A percentile compares a stretch with the other conserved stretches of the same genome.
Evolutionary conservation across 2,888 invertebrate genomes (phyloP).

Genomic region (Cepaea hortensis): DNA sequence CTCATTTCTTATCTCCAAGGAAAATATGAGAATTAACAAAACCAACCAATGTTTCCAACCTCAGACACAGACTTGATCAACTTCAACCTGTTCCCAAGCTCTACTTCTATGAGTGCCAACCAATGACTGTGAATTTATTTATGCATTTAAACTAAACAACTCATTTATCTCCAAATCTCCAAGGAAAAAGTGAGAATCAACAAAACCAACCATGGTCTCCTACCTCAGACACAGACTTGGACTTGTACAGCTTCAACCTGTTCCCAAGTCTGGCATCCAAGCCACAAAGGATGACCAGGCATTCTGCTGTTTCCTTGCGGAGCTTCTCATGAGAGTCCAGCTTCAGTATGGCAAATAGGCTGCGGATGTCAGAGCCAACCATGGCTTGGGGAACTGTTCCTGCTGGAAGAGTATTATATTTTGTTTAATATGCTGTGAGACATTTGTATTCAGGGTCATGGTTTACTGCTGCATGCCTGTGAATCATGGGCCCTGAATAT

Average conservation of each 20-base stretch:
- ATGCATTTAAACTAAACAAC: too few relatives aligned
- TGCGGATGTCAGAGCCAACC: constrained; percentile 69
- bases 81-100: constrained; percentile 64
- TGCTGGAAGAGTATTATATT: neutral
- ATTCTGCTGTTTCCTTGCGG: constrained; percentile 71
- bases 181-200: too few relatives aligned
- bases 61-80: constrained; percentile 59
- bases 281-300: constrained; percentile 65
- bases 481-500: too few relatives aligned
- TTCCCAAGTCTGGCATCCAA: constrained; percentile 70
- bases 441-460: too few relatives aligned
- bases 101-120: too few relatives aligned
- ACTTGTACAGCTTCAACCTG: constrained; percentile 61
- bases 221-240: constrained; percentile 64
- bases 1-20: too few relatives aligned
- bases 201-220: neutral
- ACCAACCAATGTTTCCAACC: constrained; percentile 53
- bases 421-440: neutral
- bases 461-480: too few relatives aligned
- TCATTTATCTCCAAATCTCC: too few relatives aligned
- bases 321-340: constrained; percentile 75
- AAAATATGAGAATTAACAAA: too few relatives aligned
- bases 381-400: constrained; percentile 52
- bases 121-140: too few relatives aligned
- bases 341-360: constrained; percentile 73